These are phyloP conservation scores for Spheniscus mendiculus DNA, from an alignment of 2,113 vertebrate genomes.

Conservation along the genomic window DNA sequence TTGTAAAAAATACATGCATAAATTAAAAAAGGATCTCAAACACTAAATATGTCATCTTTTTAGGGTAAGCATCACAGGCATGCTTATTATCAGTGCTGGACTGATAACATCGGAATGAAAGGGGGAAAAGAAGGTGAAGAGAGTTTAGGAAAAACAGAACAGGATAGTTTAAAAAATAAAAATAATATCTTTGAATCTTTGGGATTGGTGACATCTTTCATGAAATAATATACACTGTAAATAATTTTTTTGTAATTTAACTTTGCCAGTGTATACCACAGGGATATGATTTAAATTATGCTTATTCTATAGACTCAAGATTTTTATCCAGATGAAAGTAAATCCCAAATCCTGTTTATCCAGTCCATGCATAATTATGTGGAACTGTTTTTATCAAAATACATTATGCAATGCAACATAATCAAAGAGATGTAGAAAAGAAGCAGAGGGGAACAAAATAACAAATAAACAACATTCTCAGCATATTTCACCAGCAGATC, in stretches of 20 bases:
- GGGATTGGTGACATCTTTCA: background rate
- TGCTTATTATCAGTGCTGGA: constrained; percentile 43
- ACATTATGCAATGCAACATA: constrained; percentile 30
- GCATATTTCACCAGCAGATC: background rate
- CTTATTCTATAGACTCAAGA: constrained; percentile 31
- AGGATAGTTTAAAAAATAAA: background rate
- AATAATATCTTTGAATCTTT: background rate
- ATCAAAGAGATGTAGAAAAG: constrained; percentile 22
- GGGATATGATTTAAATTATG: constrained; percentile 1
- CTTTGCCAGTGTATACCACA: background rate
- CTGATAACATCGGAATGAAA: constrained; percentile 12
- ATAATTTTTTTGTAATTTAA: background rate
- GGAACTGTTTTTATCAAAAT: constrained; percentile 34
- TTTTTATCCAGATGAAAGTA: constrained; percentile 60
- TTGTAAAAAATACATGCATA: constrained; percentile 34
- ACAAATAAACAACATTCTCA: constrained; percentile 8
- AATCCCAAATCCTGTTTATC: constrained; percentile 60
- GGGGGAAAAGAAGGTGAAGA: background rate
- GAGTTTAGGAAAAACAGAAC: constrained; percentile 34
- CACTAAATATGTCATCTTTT: background rate
- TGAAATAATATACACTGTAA: background rate
- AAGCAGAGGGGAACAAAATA: constrained; percentile 1
- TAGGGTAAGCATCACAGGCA: background rate
- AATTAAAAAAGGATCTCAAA: constrained; percentile 3
- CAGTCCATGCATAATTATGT: constrained; percentile 32